Conservation (phyloP, 2,888 invertebrate species). For the Tenthredo amoena region DNA sequence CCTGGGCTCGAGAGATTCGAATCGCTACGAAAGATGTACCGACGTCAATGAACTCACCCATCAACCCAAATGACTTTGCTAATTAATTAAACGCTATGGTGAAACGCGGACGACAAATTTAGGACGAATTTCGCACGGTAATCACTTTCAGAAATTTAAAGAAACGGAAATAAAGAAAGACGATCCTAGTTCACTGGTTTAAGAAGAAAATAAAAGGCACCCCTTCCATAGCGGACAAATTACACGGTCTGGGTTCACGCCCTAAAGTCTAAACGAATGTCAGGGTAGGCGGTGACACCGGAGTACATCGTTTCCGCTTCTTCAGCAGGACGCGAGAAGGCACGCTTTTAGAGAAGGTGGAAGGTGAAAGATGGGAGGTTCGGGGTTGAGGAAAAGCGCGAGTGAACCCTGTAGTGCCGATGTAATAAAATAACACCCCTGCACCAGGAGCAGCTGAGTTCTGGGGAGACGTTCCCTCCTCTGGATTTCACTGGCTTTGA, state of each 20-base stretch:
- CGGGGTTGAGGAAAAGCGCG: constrained; percentile 27
- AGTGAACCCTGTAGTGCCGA: constrained; percentile 58
- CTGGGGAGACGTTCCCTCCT: neutral
- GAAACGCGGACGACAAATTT: neutral
- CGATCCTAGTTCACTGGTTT: neutral
- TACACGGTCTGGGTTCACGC: constrained; percentile 2
- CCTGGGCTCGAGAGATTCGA: neutral
- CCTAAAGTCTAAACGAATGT: constrained; percentile 30
- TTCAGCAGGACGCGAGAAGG: neutral
- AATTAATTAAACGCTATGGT: constrained; percentile 24
- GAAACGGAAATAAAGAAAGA: neutral
- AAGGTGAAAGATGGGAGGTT: constrained; percentile 8
- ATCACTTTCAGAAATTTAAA: constrained; percentile 53
- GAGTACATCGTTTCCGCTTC: constrained; percentile 24
- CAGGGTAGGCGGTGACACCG: neutral
- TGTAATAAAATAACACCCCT: constrained; percentile 69
- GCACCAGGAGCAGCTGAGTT: constrained; percentile 11
- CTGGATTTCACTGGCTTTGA: constrained; percentile 34
- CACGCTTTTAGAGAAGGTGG: constrained; percentile 6
- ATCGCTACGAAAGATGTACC: neutral
- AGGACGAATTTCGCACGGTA: constrained; percentile 51
- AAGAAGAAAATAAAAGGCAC: neutral
- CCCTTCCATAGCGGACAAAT: constrained; percentile 3
- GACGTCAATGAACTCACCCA: constrained; percentile 3
- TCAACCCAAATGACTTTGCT: neutral